phyloP scores from a whole-genome alignment of 2,888 invertebrate species.

The Hanleya hanleyi region DNA sequence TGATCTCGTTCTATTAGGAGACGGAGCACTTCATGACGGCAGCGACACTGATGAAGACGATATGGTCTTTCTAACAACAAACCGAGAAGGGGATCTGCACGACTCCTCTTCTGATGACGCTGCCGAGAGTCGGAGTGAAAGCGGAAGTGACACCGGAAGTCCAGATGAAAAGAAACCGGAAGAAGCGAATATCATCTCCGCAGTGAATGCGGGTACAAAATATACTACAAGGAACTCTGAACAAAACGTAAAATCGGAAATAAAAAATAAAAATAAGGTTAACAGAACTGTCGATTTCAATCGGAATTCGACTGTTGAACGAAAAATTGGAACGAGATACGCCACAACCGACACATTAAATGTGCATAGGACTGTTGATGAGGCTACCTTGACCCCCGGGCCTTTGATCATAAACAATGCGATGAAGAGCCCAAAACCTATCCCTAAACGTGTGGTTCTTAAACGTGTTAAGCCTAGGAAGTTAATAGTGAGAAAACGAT shows the following conservation, averaged over 20 bases:
- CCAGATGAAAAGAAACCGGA: background rate
- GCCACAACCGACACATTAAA: no score
- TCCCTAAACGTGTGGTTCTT: no score
- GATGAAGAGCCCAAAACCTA: no score
- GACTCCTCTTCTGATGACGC: slow-evolving; percentile 1
- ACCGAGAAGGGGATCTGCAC: background rate
- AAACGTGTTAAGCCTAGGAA: background rate
- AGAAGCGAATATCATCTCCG: background rate
- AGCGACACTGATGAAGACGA: background rate
- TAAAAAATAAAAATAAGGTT: background rate
- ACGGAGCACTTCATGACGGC: background rate
- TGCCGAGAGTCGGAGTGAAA: background rate
- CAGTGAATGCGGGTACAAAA: no score
- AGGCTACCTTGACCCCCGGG: no score
- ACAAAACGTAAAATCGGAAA: background rate
- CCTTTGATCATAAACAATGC: no score
- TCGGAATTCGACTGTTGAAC: no score
- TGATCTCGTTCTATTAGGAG: background rate
- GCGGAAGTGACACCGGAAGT: background rate
- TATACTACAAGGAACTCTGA: background rate
- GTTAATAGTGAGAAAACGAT: background rate
- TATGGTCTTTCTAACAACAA: background rate
- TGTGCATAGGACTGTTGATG: no score
- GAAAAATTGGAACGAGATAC: no score
- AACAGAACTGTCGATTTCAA: no score